phyloP scores from a whole-genome alignment of 2,888 invertebrate genomes.

The Melieria picta region DNA sequence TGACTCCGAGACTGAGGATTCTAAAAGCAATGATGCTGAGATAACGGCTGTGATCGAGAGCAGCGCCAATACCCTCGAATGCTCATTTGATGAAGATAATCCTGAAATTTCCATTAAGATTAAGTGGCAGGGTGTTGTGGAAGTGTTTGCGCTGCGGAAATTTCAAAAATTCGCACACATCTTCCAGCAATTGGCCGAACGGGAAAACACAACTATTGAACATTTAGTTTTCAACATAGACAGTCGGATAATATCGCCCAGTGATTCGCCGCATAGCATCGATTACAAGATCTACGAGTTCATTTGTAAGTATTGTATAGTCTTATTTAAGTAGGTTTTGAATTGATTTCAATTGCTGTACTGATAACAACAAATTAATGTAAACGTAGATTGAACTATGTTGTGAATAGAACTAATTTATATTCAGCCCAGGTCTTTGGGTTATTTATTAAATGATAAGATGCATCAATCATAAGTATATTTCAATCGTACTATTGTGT shows the following conservation, averaged over 20 bases:
- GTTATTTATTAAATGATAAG: too few species aligned
- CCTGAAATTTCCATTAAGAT: slow-evolving; percentile 53
- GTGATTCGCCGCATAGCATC: slow-evolving; percentile 57
- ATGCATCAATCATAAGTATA: too few species aligned
- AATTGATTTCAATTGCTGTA: too few species aligned
- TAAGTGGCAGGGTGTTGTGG: slow-evolving; percentile 56
- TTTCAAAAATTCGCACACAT: slow-evolving; percentile 58
- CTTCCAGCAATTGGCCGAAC: slow-evolving; percentile 53
- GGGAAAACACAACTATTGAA: slow-evolving; percentile 49
- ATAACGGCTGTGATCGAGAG: slow-evolving; percentile 2
- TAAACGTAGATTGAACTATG: too few species aligned
- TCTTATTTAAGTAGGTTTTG: too few species aligned
- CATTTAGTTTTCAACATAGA: slow-evolving; percentile 54
- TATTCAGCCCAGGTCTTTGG: too few species aligned
- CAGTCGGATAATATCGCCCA: slow-evolving; percentile 48
- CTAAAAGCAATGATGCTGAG: slow-evolving; percentile 1
- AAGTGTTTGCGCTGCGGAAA: slow-evolving; percentile 53
- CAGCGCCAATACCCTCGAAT: slow-evolving; percentile 29
- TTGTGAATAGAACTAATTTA: too few species aligned
- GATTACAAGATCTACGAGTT: slow-evolving; percentile 55
- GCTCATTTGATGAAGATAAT: slow-evolving; percentile 54
- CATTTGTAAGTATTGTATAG: slow-evolving; percentile 49
- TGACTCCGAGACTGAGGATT: slow-evolving; percentile 49
- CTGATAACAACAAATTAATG: too few species aligned
- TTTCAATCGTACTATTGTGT: too few species aligned